Conservation (phyloP, 2,888 invertebrate genomes). For the Nesidiocoris tenuis region DNA sequence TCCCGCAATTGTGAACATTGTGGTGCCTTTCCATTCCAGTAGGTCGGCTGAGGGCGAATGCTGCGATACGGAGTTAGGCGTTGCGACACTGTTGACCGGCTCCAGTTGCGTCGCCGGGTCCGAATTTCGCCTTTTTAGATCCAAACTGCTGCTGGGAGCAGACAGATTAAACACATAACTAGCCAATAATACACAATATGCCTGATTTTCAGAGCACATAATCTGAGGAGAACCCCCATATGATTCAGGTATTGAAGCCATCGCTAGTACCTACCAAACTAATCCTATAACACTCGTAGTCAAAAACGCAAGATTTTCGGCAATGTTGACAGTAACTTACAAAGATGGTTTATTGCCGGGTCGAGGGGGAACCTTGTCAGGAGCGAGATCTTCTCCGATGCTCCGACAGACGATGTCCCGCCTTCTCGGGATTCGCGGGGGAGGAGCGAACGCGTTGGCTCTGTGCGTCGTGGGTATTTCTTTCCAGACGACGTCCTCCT, state of each 20-base stretch:
- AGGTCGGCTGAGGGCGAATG: constrained; percentile 51
- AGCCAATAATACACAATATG: too few relatives aligned
- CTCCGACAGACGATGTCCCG: constrained; percentile 55
- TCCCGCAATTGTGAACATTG: constrained; percentile 70
- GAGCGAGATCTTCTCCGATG: constrained; percentile 57
- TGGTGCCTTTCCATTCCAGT: constrained; percentile 62
- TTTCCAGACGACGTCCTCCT: constrained; percentile 48
- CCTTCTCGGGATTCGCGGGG: constrained; percentile 57
- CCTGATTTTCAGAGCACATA: too few relatives aligned
- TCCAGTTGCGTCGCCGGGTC: constrained; percentile 63
- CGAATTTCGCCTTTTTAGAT: constrained; percentile 64
- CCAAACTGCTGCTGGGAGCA: constrained; percentile 42
- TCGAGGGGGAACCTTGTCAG: constrained; percentile 13
- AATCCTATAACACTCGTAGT: too few relatives aligned
- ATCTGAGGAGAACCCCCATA: too few relatives aligned
- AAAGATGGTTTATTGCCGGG: constrained; percentile 34
- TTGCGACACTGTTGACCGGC: constrained; percentile 7
- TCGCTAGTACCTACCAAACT: too few relatives aligned
- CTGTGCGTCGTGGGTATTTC: constrained; percentile 16
- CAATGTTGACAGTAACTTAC: too few relatives aligned
- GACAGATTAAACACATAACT: too few relatives aligned
- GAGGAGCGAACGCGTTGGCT: constrained; percentile 49
- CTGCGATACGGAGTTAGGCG: constrained; percentile 39
- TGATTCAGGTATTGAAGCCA: too few relatives aligned
- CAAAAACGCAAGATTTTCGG: too few relatives aligned